These are phyloP conservation scores for Aphidius colemani DNA, from an alignment of 2,888 invertebrate genomes.

Conservation along the genomic window DNA sequence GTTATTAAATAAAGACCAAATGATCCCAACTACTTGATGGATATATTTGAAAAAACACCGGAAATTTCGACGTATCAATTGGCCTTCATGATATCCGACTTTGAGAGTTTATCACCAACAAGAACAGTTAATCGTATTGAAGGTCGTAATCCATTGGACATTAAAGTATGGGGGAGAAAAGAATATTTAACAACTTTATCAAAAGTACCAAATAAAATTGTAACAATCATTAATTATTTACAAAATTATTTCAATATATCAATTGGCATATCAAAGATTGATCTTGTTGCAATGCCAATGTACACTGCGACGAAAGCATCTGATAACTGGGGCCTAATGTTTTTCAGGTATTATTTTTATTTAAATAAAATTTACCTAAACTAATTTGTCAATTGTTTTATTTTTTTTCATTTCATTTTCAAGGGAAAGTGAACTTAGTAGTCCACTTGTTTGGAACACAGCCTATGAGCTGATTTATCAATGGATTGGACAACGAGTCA, in stretches of 20 bases:
- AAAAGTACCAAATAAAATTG: conserved; percentile 66
- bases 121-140: conserved; percentile 56
- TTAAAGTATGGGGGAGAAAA: conserved; percentile 69
- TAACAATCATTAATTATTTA: conserved; percentile 65
- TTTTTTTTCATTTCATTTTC: conserved; percentile 33
- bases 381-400: no score
- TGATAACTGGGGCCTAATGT: conserved; percentile 79
- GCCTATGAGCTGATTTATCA: conserved; percentile 78
- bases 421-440: conserved; percentile 76
- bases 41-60: conserved; percentile 73
- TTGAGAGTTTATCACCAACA: conserved; percentile 60
- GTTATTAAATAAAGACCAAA: conserved; percentile 57
- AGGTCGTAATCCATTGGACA: conserved; percentile 58
- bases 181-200: conserved; percentile 67
- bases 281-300: conserved; percentile 75
- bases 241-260: conserved; percentile 70
- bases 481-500: conserved; percentile 77
- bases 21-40: conserved; percentile 68
- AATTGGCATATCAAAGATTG: conserved; percentile 71
- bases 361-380: conserved; percentile 21
- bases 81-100: conserved; percentile 73
- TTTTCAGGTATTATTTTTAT: conserved; percentile 69
- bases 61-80: conserved; percentile 79
- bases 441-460: conserved; percentile 69
- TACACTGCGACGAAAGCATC: conserved; percentile 74